These are phyloP conservation scores for Tolypeutes matacus DNA, from an alignment of 2,797 vertebrate species.

Conservation along the genomic window DNA sequence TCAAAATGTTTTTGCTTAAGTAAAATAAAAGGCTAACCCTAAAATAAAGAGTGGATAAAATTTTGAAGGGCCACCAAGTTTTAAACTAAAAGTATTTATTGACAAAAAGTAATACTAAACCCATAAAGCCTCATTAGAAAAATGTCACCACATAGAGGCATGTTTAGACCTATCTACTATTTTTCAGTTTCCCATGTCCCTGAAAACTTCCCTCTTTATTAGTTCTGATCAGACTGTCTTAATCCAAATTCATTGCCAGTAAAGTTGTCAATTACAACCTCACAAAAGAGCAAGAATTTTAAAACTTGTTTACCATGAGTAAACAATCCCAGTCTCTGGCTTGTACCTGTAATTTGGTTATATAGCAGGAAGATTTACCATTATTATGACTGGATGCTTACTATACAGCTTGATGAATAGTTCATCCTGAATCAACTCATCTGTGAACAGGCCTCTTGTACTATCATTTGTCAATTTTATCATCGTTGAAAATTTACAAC, in stretches of 20 bases:
- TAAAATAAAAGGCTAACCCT: not conserved
- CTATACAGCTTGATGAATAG: slow-evolving; percentile 56
- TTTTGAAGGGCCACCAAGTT: not conserved
- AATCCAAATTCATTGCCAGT: not conserved
- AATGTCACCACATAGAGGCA: not conserved
- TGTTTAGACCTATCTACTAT: not conserved
- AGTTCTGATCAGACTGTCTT: not conserved
- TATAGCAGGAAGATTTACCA: not conserved
- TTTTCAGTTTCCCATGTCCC: not conserved
- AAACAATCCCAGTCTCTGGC: not conserved
- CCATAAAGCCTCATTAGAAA: not conserved
- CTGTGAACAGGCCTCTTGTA: slow-evolving; percentile 47
- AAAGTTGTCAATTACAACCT: not conserved
- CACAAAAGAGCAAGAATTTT: not conserved
- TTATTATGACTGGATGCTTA: slow-evolving; percentile 42
- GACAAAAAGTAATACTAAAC: slow-evolving; percentile 28
- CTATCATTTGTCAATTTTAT: slow-evolving; percentile 64
- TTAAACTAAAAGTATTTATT: slow-evolving; percentile 31
- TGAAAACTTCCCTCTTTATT: not conserved
- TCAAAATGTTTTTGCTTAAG: not conserved
- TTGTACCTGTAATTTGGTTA: slow-evolving; percentile 60
- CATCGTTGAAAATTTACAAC: slow-evolving; percentile 60
- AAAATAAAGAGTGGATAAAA: not conserved
- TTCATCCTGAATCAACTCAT: slow-evolving; percentile 59
- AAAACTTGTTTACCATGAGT: not conserved